phyloP scores from a whole-genome alignment of 2,113 vertebrate genomes.

The Nesogale talazaci region DNA sequence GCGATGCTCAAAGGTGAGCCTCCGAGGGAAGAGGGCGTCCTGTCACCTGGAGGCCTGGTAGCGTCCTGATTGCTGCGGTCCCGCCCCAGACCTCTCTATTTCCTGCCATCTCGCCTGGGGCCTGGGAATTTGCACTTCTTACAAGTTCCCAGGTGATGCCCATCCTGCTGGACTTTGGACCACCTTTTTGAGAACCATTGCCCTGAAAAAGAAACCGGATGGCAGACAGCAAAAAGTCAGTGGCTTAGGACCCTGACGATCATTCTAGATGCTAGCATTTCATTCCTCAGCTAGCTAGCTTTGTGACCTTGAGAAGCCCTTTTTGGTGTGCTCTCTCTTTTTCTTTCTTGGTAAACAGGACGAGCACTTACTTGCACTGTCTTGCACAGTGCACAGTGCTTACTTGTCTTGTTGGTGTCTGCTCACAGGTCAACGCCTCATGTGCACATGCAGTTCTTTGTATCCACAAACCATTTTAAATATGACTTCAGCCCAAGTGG shows the following conservation, averaged over 20 bases:
- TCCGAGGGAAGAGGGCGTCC: neutral
- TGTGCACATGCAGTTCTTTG: slow-evolving; percentile 28
- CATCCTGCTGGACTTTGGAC: neutral
- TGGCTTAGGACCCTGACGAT: neutral
- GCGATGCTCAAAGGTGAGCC: neutral
- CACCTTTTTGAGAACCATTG: slow-evolving; percentile 16
- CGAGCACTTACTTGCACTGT: too few relatives aligned
- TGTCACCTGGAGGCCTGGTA: neutral
- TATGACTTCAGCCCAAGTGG: slow-evolving; percentile 57
- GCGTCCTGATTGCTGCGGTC: neutral
- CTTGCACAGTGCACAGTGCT: neutral
- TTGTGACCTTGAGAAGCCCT: slow-evolving; percentile 48
- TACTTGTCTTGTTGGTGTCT: neutral
- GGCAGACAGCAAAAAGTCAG: neutral
- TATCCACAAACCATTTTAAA: slow-evolving; percentile 69
- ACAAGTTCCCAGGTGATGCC: neutral
- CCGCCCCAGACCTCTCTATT: neutral
- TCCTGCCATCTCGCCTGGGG: neutral
- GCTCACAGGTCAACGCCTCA: neutral
- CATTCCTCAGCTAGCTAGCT: neutral
- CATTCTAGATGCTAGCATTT: slow-evolving; percentile 30
- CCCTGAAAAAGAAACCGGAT: neutral
- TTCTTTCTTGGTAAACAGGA: slow-evolving; percentile 26
- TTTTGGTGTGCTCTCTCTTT: neutral
- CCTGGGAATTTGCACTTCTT: slow-evolving; percentile 39